Percentiles rank a stretch among this genome's conserved stretches.
phyloP scores from a whole-genome alignment of 2,113 vertebrate genomes.

The Elaphurus davidianus region DNA sequence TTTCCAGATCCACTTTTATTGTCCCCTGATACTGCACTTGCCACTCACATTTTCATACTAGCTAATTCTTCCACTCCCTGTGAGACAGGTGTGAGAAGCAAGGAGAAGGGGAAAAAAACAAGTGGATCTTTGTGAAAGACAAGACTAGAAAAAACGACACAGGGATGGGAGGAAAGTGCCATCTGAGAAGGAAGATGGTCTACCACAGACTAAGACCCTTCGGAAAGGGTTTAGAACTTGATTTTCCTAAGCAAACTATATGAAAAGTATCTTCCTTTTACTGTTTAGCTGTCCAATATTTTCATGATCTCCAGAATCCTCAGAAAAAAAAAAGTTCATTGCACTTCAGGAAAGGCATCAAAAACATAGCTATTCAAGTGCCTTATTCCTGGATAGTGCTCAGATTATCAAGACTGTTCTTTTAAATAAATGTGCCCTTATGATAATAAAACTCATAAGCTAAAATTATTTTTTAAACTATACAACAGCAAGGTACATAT shows the following conservation, averaged over 20 bases:
- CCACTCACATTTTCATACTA: neutral
- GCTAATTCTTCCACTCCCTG: neutral
- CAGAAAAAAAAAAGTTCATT: neutral
- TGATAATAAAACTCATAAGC: conserved; percentile 47
- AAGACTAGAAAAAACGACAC: neutral
- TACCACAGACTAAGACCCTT: conserved; percentile 6
- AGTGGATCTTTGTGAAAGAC: neutral
- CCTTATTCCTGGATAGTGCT: conserved; percentile 20
- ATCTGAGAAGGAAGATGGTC: neutral
- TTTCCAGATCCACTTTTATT: neutral
- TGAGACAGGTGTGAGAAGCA: neutral
- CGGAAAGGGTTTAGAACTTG: neutral
- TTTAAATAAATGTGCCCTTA: conserved; percentile 55
- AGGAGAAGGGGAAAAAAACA: neutral
- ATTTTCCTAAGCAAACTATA: conserved; percentile 23
- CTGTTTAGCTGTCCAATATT: conserved; percentile 18
- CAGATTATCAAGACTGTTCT: conserved; percentile 25
- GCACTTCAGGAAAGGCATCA: conserved; percentile 23
- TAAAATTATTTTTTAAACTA: conserved; percentile 60
- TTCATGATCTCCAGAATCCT: conserved; percentile 37
- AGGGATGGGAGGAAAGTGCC: neutral
- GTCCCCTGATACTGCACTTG: neutral
- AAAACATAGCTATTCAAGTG: conserved; percentile 8
- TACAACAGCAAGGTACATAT: conserved; percentile 48
- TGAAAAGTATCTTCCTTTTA: conserved; percentile 11